Conservation (phyloP, 2,113 vertebrate species). For the Triplophysa rosa region DNA sequence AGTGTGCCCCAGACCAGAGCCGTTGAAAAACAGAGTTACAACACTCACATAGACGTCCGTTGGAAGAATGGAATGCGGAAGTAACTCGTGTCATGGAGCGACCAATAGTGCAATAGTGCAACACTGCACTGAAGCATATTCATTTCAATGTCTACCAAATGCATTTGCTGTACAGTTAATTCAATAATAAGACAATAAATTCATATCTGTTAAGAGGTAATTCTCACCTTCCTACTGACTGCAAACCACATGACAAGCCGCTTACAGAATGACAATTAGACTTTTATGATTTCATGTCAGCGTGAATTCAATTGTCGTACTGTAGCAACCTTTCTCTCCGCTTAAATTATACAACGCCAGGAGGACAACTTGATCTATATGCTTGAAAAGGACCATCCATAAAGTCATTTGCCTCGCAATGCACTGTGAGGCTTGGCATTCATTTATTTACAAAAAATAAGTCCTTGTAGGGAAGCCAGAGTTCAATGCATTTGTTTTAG, state of each 20-base stretch:
- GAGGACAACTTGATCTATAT: slow-evolving; percentile 23
- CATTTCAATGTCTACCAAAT: no score
- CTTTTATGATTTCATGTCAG: slow-evolving; percentile 42
- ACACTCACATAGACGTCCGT: no score
- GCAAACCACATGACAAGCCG: slow-evolving; percentile 20
- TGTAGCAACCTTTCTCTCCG: slow-evolving; percentile 29
- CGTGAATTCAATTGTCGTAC: slow-evolving; percentile 48
- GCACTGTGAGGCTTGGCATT: not conserved
- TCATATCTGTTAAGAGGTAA: slow-evolving; percentile 29
- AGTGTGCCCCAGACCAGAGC: no score
- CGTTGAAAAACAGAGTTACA: no score
- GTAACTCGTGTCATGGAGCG: no score
- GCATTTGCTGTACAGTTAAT: no score
- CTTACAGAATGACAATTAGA: slow-evolving; percentile 41
- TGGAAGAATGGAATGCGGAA: no score
- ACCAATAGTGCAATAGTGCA: no score
- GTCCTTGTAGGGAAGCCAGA: not conserved
- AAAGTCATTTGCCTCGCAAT: not conserved
- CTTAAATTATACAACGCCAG: not conserved
- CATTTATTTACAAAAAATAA: not conserved
- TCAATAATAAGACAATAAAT: no score
- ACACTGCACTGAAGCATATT: no score
- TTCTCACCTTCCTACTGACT: slow-evolving; percentile 33
- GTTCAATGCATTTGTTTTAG: not conserved
- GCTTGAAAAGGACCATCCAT: slow-evolving; percentile 8